Conservation (phyloP, 2,888 invertebrate genomes). For the Rhagium mordax region DNA sequence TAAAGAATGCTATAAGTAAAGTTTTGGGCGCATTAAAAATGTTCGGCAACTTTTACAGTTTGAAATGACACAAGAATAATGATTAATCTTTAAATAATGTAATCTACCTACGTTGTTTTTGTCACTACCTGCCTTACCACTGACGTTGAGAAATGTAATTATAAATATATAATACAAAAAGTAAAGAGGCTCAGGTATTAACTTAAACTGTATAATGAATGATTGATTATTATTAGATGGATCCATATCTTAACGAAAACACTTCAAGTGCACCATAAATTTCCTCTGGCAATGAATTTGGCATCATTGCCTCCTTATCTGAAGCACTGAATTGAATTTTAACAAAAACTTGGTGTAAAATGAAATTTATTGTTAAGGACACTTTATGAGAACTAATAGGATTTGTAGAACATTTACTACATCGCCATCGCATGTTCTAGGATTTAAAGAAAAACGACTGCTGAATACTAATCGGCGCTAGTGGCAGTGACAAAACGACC, state of each 20-base stretch:
- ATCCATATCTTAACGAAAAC: too few species aligned
- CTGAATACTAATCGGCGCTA: conserved; percentile 25
- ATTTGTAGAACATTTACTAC: conserved; percentile 32
- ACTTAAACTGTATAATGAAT: too few species aligned
- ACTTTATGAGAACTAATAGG: conserved; percentile 29
- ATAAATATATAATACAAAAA: too few species aligned
- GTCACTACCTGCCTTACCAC: too few species aligned
- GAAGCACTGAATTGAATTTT: conserved; percentile 10
- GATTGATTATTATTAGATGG: too few species aligned
- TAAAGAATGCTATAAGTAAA: neutral
- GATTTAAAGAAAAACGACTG: conserved; percentile 32
- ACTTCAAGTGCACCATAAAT: neutral
- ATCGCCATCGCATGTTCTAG: conserved; percentile 29
- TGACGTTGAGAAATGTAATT: too few species aligned
- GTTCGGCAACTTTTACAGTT: neutral
- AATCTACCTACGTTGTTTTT: too few species aligned
- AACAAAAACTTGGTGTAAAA: conserved; percentile 21
- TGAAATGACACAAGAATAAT: neutral
- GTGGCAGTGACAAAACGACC: conserved; percentile 27
- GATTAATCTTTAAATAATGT: neutral
- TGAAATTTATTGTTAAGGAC: conserved; percentile 27
- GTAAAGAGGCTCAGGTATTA: too few species aligned
- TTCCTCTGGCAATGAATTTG: neutral
- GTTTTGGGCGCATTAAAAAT: neutral
- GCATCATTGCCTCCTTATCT: conserved; percentile 7